Conservation (phyloP, 2,113 vertebrate species). For the Lutjanus erythropterus region DNA sequence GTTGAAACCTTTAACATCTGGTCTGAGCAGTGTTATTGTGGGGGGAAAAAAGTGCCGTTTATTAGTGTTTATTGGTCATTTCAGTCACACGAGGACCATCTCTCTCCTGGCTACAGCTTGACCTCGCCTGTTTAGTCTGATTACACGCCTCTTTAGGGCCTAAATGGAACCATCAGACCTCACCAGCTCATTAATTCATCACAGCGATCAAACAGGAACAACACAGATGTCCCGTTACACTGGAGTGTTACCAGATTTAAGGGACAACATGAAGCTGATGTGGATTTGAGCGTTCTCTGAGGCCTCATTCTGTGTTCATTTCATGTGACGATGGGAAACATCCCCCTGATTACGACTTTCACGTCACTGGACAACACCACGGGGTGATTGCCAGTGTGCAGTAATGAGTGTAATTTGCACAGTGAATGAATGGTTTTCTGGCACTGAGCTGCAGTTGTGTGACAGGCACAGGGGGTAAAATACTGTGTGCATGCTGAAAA, state of each 20-base stretch:
- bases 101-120: not conserved
- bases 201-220: not conserved
- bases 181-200: conserved; percentile 1
- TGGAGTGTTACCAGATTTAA: not conserved
- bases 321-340: not conserved
- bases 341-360: not conserved
- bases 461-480: not conserved
- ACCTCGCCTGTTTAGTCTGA: not conserved
- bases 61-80: not conserved
- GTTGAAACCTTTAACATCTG: conserved; percentile 4
- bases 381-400: conserved; percentile 1
- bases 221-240: not conserved
- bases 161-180: conserved; percentile 3
- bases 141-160: conserved; percentile 10
- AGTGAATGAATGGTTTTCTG: conserved; percentile 16
- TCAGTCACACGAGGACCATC: not conserved
- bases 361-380: not conserved
- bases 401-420: conserved; percentile 65
- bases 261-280: not conserved
- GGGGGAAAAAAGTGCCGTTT: not conserved
- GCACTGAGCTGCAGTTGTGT: conserved; percentile 3
- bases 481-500: not conserved
- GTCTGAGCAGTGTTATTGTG: not conserved
- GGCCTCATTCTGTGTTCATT: not conserved
- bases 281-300: not conserved